Base-by-base conservation (phyloP, 2,888 invertebrate genomes). In the Sepioteuthis lessoniana region DNA sequence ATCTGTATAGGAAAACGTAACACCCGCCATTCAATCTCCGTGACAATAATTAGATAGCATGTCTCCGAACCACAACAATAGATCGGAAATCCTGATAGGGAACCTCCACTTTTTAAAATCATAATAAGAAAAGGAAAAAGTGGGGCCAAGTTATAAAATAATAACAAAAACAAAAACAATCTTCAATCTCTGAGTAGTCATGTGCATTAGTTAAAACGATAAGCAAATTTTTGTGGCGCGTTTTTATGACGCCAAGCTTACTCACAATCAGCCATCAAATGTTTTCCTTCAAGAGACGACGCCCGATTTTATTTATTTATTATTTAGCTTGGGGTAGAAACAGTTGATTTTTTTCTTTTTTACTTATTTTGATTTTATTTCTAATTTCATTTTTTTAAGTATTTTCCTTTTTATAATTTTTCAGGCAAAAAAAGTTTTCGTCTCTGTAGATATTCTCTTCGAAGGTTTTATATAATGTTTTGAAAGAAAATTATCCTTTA, bases 11-110 rank as follows among this genome's bases (percentile, higher is more conserved):
- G n/a, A n/a, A n/a, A 35, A 76, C 13, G n/a, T n/a, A n/a, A 25
- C n/a, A 76, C 76, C 35, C 76, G 76, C 76, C 35, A 76, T n/a
- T 76, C n/a, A 76, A 76, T 76, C 76, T 76, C 76, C n/a, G n/a
- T n/a, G 76, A n/a, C 76, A n/a, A 76, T 76, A 76, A 76, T 76
- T 76, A 76, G 76, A 76, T 76, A 76, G n/a, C 76, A n/a, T n/a
- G n/a, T 76, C 76, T 76, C 35, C 76, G 10, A 13, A 76, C 76
- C 19, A 76, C 35, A 76, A 76, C 76, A 76, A 76, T 76, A 76
- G 76, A 76, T 76, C n/a, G 35, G n/a, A 76, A n/a, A 76, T 76
- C n/a, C 13, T 76, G 76, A 76, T 76, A n/a, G 76, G 76, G 16
- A 76, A 76, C 76, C 76, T 13, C 76, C 35, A 35, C n/a, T 76